These are phyloP conservation scores for Thalassoma bifasciatum DNA, from an alignment of 2,113 vertebrate species.

Conservation along the genomic window DNA sequence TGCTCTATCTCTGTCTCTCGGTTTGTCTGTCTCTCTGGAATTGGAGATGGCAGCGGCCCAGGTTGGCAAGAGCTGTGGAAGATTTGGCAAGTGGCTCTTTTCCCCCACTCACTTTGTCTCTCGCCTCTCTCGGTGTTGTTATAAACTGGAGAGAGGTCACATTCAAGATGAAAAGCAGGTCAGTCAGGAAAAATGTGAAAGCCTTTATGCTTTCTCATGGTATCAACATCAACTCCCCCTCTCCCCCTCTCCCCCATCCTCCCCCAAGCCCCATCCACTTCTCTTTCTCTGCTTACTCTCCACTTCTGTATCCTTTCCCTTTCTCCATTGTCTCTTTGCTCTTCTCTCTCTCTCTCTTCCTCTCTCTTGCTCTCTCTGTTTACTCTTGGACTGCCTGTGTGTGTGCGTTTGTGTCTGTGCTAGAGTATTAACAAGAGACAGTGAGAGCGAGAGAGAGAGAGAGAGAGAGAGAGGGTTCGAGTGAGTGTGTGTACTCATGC, in stretches of 20 bases:
- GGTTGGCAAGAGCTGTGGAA: slow-evolving; percentile 78
- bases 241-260: slow-evolving; percentile 41
- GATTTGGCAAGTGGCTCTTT: slow-evolving; percentile 73
- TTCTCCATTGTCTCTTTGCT: slow-evolving; percentile 70
- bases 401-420: slow-evolving; percentile 76
- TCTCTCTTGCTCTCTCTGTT: slow-evolving; percentile 76
- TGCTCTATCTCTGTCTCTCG: slow-evolving; percentile 49
- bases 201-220: slow-evolving; percentile 85
- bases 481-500: slow-evolving; percentile 71
- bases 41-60: slow-evolving; percentile 71
- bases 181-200: slow-evolving; percentile 85
- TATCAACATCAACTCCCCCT: slow-evolving; percentile 80
- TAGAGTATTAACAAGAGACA: slow-evolving; percentile 70
- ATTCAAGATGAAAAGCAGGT: slow-evolving; percentile 86
- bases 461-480: slow-evolving; percentile 67
- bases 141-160: slow-evolving; percentile 82
- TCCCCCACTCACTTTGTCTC: slow-evolving; percentile 63
- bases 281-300: slow-evolving; percentile 67
- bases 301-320: slow-evolving; percentile 69
- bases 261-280: slow-evolving; percentile 18
- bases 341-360: slow-evolving; percentile 50
- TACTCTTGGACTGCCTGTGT: slow-evolving; percentile 79
- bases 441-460: slow-evolving; percentile 48
- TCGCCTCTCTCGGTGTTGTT: slow-evolving; percentile 78
- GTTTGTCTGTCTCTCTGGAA: slow-evolving; percentile 58